Percentiles rank a stretch among this genome's conserved stretches.
These are phyloP conservation scores for Archips crataeganus DNA, from an alignment of 2,888 invertebrate genomes.

Conservation along the genomic window DNA sequence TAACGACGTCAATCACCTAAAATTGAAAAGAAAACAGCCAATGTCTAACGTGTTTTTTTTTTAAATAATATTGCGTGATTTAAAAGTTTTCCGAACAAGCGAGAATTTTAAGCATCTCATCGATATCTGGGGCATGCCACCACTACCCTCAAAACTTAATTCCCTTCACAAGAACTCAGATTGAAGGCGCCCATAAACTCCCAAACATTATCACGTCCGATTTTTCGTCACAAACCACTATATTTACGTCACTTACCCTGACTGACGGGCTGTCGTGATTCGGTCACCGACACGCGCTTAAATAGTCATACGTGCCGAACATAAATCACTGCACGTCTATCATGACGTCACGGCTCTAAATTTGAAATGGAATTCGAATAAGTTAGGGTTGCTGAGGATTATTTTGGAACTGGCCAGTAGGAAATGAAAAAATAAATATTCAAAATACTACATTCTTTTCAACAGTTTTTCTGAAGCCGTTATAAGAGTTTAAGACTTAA, in stretches of 20 bases:
- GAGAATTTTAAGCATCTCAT: too few species aligned
- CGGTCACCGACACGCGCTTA: constrained; percentile 40
- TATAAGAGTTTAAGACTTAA: too few species aligned
- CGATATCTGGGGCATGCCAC: too few species aligned
- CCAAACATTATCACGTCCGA: background rate
- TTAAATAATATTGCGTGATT: too few species aligned
- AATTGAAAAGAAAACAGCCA: too few species aligned
- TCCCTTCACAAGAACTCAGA: background rate
- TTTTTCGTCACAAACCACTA: background rate
- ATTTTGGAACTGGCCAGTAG: background rate
- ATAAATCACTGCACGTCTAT: constrained; percentile 47
- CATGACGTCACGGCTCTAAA: constrained; percentile 32
- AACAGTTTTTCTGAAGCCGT: too few species aligned
- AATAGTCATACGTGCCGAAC: constrained; percentile 44
- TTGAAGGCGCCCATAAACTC: background rate
- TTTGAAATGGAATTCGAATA: constrained; percentile 21
- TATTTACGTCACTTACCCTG: constrained; percentile 28
- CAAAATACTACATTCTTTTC: too few species aligned
- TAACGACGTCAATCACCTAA: too few species aligned
- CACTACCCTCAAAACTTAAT: background rate
- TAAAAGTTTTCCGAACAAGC: too few species aligned
- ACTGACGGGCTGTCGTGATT: constrained; percentile 42
- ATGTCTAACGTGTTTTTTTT: too few species aligned
- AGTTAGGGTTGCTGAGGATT: background rate
- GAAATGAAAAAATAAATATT: background rate